A percentile compares a stretch with the other conserved stretches of the same genome.
These are phyloP conservation scores for Drosophila novamexicana DNA, from an alignment of 1,140 invertebrate species.

Conservation along the genomic window DNA sequence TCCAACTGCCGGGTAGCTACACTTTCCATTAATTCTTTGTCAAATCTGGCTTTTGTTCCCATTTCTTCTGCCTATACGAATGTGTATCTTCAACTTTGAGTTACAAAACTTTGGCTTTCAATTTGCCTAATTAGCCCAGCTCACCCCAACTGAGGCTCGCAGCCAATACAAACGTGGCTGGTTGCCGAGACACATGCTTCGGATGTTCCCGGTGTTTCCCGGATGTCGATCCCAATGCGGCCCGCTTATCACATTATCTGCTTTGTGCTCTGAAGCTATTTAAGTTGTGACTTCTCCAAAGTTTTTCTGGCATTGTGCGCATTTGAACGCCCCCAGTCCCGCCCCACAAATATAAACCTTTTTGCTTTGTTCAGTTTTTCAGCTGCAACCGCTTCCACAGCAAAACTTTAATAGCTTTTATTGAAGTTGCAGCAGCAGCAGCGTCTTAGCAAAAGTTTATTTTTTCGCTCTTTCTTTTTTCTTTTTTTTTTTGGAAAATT, in stretches of 20 bases:
- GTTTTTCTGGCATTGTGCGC: conserved; percentile 29
- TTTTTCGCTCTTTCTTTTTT: neutral
- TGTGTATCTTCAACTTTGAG: conserved; percentile 32
- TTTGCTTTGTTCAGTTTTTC: conserved; percentile 30
- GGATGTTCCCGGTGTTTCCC: neutral
- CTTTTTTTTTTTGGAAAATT: conserved; percentile 21
- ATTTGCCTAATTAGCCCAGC: conserved; percentile 74
- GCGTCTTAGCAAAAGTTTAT: conserved; percentile 15
- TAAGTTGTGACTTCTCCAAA: conserved; percentile 10
- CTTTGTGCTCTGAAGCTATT: conserved; percentile 49
- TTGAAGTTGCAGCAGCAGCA: conserved; percentile 14
- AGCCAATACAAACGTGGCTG: conserved; percentile 11
- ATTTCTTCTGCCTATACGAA: conserved; percentile 8
- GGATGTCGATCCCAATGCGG: conserved; percentile 30
- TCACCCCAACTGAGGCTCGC: neutral
- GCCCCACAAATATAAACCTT: neutral
- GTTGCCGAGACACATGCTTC: conserved; percentile 42
- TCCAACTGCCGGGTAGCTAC: too few species aligned
- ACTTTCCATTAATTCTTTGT: neutral
- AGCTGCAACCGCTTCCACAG: conserved; percentile 17
- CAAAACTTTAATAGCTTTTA: conserved; percentile 45
- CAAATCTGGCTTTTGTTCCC: neutral
- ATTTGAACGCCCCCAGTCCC: conserved; percentile 7
- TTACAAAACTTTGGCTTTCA: conserved; percentile 63
- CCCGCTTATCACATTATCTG: conserved; percentile 65